Percentiles rank a stretch among this genome's conserved stretches.
Evolutionary conservation across 2,888 invertebrate genomes (phyloP).

Genomic region (Calliscelio sp.): DNA sequence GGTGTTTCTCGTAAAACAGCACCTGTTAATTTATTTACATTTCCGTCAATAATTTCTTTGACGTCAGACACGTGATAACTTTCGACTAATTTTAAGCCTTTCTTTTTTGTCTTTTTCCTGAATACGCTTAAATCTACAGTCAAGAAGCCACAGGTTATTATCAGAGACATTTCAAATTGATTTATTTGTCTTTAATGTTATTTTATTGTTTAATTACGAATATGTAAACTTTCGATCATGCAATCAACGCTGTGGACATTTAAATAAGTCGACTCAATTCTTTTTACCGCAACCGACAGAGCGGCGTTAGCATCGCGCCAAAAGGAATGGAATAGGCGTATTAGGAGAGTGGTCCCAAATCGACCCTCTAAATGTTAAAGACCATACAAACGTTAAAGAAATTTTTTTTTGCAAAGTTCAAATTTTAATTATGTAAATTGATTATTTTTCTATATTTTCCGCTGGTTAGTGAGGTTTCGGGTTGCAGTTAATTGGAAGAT

Average conservation of each 20-base stretch:
- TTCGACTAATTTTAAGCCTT: conserved; percentile 14
- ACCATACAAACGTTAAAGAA: too few relatives aligned
- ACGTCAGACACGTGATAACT: conserved; percentile 23
- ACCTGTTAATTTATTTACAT: background rate
- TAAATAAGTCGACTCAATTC: background rate
- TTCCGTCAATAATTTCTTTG: background rate
- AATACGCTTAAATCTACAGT: conserved; percentile 4
- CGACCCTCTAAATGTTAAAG: too few relatives aligned
- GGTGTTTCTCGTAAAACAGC: conserved; percentile 23
- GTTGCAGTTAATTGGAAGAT: too few relatives aligned
- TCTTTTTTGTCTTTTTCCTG: conserved; percentile 6
- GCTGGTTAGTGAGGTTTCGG: too few relatives aligned
- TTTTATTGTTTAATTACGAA: background rate
- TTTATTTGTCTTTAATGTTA: background rate
- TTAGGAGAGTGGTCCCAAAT: too few relatives aligned
- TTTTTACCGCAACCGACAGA: background rate
- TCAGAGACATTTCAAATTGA: background rate
- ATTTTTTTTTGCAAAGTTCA: too few relatives aligned
- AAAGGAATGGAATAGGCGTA: background rate
- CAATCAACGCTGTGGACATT: background rate
- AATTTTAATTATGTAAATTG: too few relatives aligned
- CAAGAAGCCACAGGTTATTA: conserved; percentile 7
- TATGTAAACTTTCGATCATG: too few relatives aligned
- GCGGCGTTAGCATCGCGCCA: background rate
- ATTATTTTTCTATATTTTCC: too few relatives aligned